Percentiles rank a stretch among this genome's conserved stretches.
These are phyloP conservation scores for Tipula confusa DNA, from an alignment of 2,888 invertebrate species.

Conservation along the genomic window DNA sequence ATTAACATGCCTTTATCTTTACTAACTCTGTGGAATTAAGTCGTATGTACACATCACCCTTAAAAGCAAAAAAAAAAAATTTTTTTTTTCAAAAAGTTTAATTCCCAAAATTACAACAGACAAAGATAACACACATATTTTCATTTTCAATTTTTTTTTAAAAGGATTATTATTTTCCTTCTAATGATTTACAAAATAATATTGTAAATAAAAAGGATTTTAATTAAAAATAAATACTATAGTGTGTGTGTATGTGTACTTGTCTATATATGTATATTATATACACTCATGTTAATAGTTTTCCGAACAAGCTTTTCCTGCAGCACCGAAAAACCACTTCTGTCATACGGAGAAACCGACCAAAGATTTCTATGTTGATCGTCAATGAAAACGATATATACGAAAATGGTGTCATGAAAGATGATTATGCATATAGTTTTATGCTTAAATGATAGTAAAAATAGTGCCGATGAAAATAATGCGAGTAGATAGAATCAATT, in stretches of 20 bases:
- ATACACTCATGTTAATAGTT: too few relatives aligned
- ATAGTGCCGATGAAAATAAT: too few relatives aligned
- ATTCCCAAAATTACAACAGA: not conserved
- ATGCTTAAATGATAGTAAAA: too few relatives aligned
- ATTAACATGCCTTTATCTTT: not conserved
- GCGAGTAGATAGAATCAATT: too few relatives aligned
- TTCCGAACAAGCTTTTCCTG: too few relatives aligned
- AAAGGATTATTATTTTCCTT: not conserved
- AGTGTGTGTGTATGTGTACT: not conserved
- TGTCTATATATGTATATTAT: not conserved
- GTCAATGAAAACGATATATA: too few relatives aligned
- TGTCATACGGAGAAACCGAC: too few relatives aligned
- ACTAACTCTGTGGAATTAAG: not conserved
- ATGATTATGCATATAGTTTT: too few relatives aligned
- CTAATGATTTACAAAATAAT: constrained; percentile 25
- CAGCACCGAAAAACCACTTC: too few relatives aligned
- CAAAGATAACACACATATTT: not conserved
- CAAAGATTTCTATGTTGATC: too few relatives aligned
- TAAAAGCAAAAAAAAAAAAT: not conserved
- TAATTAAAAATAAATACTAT: not conserved
- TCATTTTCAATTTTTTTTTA: not conserved
- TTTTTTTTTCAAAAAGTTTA: not conserved
- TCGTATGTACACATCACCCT: not conserved
- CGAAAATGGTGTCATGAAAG: too few relatives aligned
- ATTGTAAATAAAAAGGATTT: constrained; percentile 20